A percentile compares a stretch with the other conserved stretches of the same genome.
phyloP scores from a whole-genome alignment of 2,888 invertebrate species.

The Limnephilus rhombicus region DNA sequence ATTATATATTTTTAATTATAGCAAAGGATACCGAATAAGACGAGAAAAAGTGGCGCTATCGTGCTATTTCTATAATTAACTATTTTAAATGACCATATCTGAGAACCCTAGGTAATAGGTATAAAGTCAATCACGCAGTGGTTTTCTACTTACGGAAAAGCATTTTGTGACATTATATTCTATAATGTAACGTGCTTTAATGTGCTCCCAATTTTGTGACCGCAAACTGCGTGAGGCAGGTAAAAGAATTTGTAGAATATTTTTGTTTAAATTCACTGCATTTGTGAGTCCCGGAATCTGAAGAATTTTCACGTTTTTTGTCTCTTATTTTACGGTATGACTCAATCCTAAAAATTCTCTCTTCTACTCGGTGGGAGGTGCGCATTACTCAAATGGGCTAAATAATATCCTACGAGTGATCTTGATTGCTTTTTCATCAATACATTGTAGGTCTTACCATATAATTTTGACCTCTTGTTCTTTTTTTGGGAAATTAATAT shows the following conservation, averaged over 20 bases:
- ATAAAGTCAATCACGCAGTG: too few species aligned
- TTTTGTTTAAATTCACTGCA: background rate
- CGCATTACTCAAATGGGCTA: background rate
- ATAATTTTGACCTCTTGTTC: too few species aligned
- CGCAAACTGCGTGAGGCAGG: background rate
- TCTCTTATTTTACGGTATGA: background rate
- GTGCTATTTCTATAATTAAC: too few species aligned
- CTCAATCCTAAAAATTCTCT: background rate
- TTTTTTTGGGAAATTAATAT: too few species aligned
- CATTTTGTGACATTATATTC: too few species aligned
- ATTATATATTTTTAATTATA: too few species aligned
- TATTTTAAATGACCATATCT: too few species aligned
- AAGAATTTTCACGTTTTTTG: conserved; percentile 5
- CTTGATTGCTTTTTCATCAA: background rate
- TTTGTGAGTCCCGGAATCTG: background rate
- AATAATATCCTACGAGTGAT: background rate
- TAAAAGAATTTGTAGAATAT: background rate
- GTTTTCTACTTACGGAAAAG: too few species aligned
- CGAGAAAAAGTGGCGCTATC: too few species aligned
- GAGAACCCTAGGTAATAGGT: too few species aligned
- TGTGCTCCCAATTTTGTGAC: background rate
- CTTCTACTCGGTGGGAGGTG: background rate
- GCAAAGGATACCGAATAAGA: too few species aligned
- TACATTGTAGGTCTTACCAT: too few species aligned
- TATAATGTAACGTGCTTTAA: background rate